phyloP scores from a whole-genome alignment of 2,113 vertebrate species.

The Formicarius rufipectus region DNA sequence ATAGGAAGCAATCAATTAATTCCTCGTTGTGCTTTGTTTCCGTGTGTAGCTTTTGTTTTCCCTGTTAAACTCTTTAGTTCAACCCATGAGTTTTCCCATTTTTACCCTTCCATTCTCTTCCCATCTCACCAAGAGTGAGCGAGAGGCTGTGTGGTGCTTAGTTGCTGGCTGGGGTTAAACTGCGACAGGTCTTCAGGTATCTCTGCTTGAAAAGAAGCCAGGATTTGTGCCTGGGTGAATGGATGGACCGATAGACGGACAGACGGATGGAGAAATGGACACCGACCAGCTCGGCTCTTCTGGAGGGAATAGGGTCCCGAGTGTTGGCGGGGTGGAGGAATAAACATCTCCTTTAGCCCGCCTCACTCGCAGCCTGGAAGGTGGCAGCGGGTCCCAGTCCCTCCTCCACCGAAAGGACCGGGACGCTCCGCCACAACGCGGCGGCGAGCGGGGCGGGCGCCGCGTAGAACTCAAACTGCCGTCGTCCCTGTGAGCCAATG shows the following conservation, averaged over 20 bases:
- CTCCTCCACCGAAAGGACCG: not conserved
- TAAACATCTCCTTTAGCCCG: not conserved
- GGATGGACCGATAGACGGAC: not conserved
- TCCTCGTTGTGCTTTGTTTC: not conserved
- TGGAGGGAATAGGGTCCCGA: not conserved
- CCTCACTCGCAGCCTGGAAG: not conserved
- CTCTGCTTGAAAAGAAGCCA: not conserved
- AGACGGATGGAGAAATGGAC: too few relatives aligned
- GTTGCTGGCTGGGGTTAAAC: not conserved
- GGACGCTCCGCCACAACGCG: too few relatives aligned
- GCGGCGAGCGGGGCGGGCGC: not conserved
- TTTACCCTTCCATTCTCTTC: not conserved
- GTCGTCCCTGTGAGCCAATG: constrained; percentile 53
- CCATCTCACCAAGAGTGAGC: not conserved
- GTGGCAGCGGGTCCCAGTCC: not conserved
- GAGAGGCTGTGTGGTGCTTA: not conserved
- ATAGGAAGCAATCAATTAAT: not conserved
- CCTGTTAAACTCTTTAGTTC: not conserved
- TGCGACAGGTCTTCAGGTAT: not conserved
- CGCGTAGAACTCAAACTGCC: constrained; percentile 55
- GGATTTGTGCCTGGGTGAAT: not conserved
- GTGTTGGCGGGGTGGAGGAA: not conserved
- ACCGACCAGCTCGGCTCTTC: not conserved
- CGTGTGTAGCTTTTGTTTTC: not conserved
- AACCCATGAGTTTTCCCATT: not conserved